These are phyloP conservation scores for Ahaetulla prasina DNA, from an alignment of 2,113 vertebrate species.

Conservation along the genomic window DNA sequence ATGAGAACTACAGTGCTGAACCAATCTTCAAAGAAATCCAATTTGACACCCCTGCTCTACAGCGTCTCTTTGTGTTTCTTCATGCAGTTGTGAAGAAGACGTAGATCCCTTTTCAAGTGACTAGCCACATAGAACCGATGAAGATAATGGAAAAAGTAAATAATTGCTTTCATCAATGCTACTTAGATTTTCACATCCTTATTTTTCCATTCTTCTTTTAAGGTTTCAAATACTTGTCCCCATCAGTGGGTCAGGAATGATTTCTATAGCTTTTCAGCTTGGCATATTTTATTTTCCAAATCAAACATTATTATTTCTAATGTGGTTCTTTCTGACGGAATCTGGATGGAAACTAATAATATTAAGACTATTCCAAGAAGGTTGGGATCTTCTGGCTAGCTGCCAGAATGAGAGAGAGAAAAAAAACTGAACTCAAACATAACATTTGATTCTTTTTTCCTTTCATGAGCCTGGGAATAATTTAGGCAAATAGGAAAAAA, in stretches of 20 bases:
- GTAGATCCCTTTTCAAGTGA: constrained; percentile 48
- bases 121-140: constrained; percentile 46
- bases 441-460: constrained; percentile 54
- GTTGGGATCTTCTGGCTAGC: constrained; percentile 40
- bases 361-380: constrained; percentile 45
- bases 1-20: too few species aligned
- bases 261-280: constrained; percentile 57
- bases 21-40: too few species aligned
- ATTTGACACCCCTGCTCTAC: neutral
- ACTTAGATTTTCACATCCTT: constrained; percentile 35
- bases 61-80: neutral
- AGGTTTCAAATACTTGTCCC: constrained; percentile 40
- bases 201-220: constrained; percentile 50
- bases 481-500: constrained; percentile 51
- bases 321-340: constrained; percentile 48
- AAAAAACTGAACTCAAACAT: constrained; percentile 36
- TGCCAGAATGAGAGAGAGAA: constrained; percentile 22
- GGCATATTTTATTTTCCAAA: constrained; percentile 64
- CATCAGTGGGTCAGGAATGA: constrained; percentile 45
- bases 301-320: constrained; percentile 60
- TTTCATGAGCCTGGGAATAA: constrained; percentile 58
- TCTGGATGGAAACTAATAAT: constrained; percentile 51
- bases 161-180: constrained; percentile 59
- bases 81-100: constrained; percentile 42
- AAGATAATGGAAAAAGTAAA: constrained; percentile 48